Base-by-base conservation (phyloP, 2,113 vertebrate species). In the Neogale vison region DNA sequence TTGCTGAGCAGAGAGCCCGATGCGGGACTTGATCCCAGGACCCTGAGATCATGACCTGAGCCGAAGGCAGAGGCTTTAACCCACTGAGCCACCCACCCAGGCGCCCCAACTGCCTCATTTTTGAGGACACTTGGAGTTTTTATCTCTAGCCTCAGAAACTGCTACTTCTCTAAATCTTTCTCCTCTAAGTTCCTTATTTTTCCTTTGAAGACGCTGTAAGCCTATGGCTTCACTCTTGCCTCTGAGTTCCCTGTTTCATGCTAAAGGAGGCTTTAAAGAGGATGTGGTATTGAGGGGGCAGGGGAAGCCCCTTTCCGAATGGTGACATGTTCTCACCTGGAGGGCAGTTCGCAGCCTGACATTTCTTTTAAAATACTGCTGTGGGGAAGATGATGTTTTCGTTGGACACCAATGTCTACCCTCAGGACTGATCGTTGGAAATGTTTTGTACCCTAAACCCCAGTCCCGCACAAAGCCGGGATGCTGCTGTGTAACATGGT, bases 121-220 rank as follows among this genome's bases (percentile, higher is more conserved):
- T n/a, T 36, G 52, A 90, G 74, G 65, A 6, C 39, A n/a, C 10
- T 7, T 6, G 0, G 42, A 8, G 24, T 92, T 65, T 83, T 93
- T 77, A 34, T 50, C 50, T 80, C 65, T 80, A 39, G 42, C 77
- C 20, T 76, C 23, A 74, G 21, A 36, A 74, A n/a, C n/a, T 96
- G 77, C 71, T 85, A 52, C 65, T 96, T 96, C 94, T 96, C 61
- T 93, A 61, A 95, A 52, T 26, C 72, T 65, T 79, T 88, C 80
- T 90, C 42, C 6, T 82, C 29, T 45, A 36, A 63, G 67, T 90
- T 95, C 88, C 91, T 87, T 87, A 50, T 95, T 89, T 55, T 92
- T 72, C 9, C 29, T 95, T 93, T 93, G 42, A 88, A 39, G 65
- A 95, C 13, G 15, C 31, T 80, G 21, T 59, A 55, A 76, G 65